Evolutionary conservation across 53 echinoderm and acorn worm genomes (phyloP).

Genomic region (Echinarachnius parma): DNA sequence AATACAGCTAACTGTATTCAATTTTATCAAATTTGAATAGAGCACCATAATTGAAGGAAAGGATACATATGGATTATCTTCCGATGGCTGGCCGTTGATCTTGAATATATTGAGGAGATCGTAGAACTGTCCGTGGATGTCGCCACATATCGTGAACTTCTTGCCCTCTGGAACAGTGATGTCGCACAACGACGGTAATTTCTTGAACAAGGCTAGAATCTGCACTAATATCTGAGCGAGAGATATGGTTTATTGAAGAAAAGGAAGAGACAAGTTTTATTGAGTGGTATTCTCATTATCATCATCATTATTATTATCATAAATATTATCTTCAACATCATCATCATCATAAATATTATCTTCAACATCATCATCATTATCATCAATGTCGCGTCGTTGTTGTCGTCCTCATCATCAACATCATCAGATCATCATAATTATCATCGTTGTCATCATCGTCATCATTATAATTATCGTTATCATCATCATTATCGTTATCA

Average conservation of each 20-base stretch:
- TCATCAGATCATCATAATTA: no score
- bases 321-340: no score
- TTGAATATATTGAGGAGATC: conserved; percentile 96
- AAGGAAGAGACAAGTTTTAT: no score
- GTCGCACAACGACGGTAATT: conserved; percentile 80
- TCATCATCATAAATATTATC: no score
- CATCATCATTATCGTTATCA: neutral
- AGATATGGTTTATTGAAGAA: conserved; percentile 2
- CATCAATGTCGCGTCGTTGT: neutral
- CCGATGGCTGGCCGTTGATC: conserved; percentile 85
- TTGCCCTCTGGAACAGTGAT: conserved; percentile 84
- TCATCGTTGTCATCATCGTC: no score
- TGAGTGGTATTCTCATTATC: no score
- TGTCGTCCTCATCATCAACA: no score
- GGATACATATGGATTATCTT: conserved; percentile 99
- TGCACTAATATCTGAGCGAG: conserved; percentile 78
- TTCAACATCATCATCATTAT: no score
- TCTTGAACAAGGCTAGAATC: conserved; percentile 77
- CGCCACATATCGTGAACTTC: conserved; percentile 98
- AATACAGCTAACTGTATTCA: no score
- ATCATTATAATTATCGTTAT: neutral
- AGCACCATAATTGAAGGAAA: conserved; percentile 49
- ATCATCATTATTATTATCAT: no score
- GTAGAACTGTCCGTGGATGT: conserved; percentile 96
- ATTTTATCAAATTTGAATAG: no score